Percentiles rank a stretch among this genome's conserved stretches.
Conservation (phyloP, 2,888 invertebrate genomes). For the Zhuqinia jingwanae region DNA sequence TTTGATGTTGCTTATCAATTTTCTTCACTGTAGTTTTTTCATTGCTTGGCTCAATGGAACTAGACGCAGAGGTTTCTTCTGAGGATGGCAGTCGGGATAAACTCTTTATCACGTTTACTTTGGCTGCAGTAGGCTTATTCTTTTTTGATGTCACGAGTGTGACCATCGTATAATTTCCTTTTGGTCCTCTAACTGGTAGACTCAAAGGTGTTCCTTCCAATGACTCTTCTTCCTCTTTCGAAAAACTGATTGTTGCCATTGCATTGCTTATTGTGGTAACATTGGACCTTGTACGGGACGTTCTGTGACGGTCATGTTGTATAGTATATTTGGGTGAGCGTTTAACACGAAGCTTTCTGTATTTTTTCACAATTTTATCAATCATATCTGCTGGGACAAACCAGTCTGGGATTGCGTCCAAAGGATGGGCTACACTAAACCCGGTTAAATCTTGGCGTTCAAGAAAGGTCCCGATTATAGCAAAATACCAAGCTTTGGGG, state of each 20-base stretch:
- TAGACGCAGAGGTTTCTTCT: neutral
- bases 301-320: neutral
- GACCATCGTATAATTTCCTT: conserved; percentile 15
- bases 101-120: too few relatives aligned
- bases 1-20: neutral
- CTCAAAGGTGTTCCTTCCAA: neutral
- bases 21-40: neutral
- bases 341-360: conserved; percentile 29
- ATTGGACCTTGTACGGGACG: neutral
- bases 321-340: neutral
- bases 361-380: neutral
- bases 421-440: conserved; percentile 53
- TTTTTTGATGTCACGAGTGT: conserved; percentile 10
- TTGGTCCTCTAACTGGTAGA: neutral
- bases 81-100: neutral
- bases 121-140: neutral
- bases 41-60: neutral
- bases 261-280: neutral
- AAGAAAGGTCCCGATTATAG: conserved; percentile 36
- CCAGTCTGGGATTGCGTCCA: conserved; percentile 72
- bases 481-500: conserved; percentile 71
- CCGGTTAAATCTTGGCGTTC: conserved; percentile 64
- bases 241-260: neutral
- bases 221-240: neutral
- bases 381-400: conserved; percentile 66